Base-by-base conservation (phyloP, 2,113 vertebrate species). In the Dipodomys stephensi region DNA sequence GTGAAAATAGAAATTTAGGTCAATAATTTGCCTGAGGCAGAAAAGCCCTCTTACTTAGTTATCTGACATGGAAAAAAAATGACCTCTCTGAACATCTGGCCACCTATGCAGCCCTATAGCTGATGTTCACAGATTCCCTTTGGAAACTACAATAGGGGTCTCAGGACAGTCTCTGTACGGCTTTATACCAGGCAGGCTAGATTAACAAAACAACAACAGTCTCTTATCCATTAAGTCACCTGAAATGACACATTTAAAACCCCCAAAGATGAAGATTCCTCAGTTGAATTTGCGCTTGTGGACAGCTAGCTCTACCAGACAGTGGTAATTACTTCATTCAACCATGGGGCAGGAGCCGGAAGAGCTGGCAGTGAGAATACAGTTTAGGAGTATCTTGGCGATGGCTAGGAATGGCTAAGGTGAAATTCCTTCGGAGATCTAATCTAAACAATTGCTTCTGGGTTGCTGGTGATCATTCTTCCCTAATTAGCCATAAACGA, bases 1-100 rank as follows among this genome's bases (percentile, higher is more conserved):
- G 91, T 92, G 86, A 92, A 96, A 94, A 95, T 72, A 95, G 96
- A 95, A 94, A 96, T 94, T 86, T 88, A 92, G 79, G 94, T 94
- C 93, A 78, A 88, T 19, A 28, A 49, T 85, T 74, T 93, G 79
- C 94, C 78, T 28, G 74, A 95, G 88, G 94, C 71, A 32, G 39
- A 84, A 83, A 84, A 68, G 32, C 19, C 39, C 39, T 85, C 57
- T 72, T 44, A 74, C 67, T 60, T 32, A 60, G 28, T 87, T 65
- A 83, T 80, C 85, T 76, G 88, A 82, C 79, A 12, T 90, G 86
- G 85, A 85, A 73, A 11, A 27, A 88, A 79, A 20, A 7, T 46
- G 18, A 46, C 16, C 23, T 78, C 65, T 87, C 7, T 76, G 10
- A 35, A 12, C 68, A 7, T 32, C 77, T 49, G 72, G n/a, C 32